These are phyloP conservation scores for Tribolium castaneum DNA, from an alignment of 1,140 invertebrate genomes.

Conservation along the genomic window DNA sequence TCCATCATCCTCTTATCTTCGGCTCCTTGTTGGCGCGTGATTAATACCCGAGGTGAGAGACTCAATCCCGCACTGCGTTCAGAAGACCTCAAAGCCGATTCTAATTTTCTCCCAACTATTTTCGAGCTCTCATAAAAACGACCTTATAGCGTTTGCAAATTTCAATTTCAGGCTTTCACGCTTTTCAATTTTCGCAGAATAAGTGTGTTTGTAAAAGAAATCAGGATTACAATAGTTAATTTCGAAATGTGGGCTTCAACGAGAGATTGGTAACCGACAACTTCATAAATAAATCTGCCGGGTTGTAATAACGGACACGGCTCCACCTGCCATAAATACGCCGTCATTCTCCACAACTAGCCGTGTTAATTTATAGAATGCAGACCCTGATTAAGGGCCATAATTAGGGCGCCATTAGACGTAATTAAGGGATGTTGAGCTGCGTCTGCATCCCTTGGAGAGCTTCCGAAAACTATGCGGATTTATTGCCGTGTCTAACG, in stretches of 20 bases:
- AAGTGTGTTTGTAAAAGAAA: too few relatives aligned
- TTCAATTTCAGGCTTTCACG: too few relatives aligned
- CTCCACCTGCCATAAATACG: constrained; percentile 23
- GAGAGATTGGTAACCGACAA: not conserved
- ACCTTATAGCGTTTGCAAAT: constrained; percentile 14
- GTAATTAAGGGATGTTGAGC: constrained; percentile 17
- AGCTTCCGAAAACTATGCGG: not conserved
- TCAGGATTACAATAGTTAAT: not conserved
- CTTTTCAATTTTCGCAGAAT: too few relatives aligned
- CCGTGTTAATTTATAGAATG: constrained; percentile 24
- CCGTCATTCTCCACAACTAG: constrained; percentile 8
- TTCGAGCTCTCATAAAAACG: too few relatives aligned
- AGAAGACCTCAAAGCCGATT: not conserved
- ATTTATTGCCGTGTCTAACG: not conserved
- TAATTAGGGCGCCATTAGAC: constrained; percentile 29
- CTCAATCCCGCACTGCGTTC: constrained; percentile 18
- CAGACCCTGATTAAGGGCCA: constrained; percentile 19
- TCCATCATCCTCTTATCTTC: constrained; percentile 33
- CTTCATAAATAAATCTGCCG: constrained; percentile 18
- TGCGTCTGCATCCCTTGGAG: not conserved
- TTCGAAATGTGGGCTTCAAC: not conserved
- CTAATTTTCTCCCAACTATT: not conserved
- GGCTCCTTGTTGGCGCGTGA: constrained; percentile 17
- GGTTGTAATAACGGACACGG: constrained; percentile 2
- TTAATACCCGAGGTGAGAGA: constrained; percentile 20